Evolutionary conservation across 1,140 invertebrate genomes (phyloP).

Genomic region (Drosophila ohnishii): DNA sequence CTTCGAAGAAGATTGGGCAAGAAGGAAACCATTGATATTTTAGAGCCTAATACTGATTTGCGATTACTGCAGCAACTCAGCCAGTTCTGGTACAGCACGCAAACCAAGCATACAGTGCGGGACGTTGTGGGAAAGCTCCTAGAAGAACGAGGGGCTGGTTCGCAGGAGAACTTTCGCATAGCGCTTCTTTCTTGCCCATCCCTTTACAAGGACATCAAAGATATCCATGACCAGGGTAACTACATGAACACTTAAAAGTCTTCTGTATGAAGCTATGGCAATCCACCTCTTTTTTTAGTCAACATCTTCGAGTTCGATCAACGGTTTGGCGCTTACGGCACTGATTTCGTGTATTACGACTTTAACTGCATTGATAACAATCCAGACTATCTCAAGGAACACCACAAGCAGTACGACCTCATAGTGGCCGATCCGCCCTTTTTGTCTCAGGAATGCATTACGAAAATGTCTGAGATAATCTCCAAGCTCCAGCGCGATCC

Average conservation of each 20-base stretch:
- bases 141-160: slow-evolving; percentile 40
- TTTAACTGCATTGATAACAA: slow-evolving; percentile 89
- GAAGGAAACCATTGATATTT: not conserved
- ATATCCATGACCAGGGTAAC: slow-evolving; percentile 60
- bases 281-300: slow-evolving; percentile 85
- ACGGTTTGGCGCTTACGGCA: slow-evolving; percentile 90
- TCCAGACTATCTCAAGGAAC: slow-evolving; percentile 86
- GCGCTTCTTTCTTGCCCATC: slow-evolving; percentile 96
- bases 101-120: slow-evolving; percentile 88
- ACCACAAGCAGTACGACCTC: slow-evolving; percentile 89
- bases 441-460: slow-evolving; percentile 95
- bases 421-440: slow-evolving; percentile 97
- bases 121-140: slow-evolving; percentile 84
- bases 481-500: slow-evolving; percentile 88
- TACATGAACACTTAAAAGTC: not conserved
- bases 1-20: slow-evolving; percentile 94
- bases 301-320: slow-evolving; percentile 92
- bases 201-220: slow-evolving; percentile 88
- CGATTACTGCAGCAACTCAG: slow-evolving; percentile 93
- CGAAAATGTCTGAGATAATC: slow-evolving; percentile 92
- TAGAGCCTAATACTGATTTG: not conserved
- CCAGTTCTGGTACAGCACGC: slow-evolving; percentile 97
- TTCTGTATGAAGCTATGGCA: not conserved
- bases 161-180: slow-evolving; percentile 85
- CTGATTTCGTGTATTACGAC: slow-evolving; percentile 95